Conservation (phyloP, 2,888 invertebrate genomes). For the Acrobeloides nanus region DNA sequence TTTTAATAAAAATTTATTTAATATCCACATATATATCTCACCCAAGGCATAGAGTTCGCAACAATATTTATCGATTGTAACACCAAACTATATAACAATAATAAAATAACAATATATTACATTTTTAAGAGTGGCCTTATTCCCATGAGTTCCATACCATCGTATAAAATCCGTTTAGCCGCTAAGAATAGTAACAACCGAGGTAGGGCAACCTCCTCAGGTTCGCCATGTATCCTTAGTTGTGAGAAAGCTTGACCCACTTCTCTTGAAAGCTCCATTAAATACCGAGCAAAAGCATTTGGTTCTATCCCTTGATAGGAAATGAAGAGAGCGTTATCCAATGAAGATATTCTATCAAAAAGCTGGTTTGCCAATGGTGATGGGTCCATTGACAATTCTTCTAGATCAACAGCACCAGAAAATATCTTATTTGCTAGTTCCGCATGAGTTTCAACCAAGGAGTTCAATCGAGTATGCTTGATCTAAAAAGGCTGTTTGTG, state of each 20-base stretch:
- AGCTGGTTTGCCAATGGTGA: constrained; percentile 6
- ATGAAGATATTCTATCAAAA: constrained; percentile 11
- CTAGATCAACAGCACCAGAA: too few relatives aligned
- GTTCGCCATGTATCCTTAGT: constrained; percentile 25
- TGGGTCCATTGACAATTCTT: constrained; percentile 4
- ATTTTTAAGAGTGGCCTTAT: constrained; percentile 33
- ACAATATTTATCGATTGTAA: too few relatives aligned
- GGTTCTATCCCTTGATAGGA: constrained; percentile 31
- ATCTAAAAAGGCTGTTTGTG: too few relatives aligned
- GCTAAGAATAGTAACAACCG: constrained; percentile 40
- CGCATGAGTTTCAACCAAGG: constrained; percentile 25
- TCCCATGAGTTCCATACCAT: constrained; percentile 42
- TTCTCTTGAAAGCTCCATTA: constrained; percentile 32
- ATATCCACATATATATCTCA: too few relatives aligned
- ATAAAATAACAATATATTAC: constrained; percentile 18
- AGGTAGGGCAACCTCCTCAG: constrained; percentile 29
- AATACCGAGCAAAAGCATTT: constrained; percentile 31
- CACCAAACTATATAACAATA: too few relatives aligned
- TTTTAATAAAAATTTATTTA: too few relatives aligned
- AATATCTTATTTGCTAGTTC: too few relatives aligned
- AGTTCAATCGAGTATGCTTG: constrained; percentile 21
- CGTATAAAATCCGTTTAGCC: constrained; percentile 35
- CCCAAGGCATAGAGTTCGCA: too few relatives aligned
- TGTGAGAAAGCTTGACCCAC: constrained; percentile 31
- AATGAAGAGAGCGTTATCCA: constrained; percentile 20